Percentiles rank a stretch among this genome's conserved stretches.
Evolutionary conservation across 1,140 invertebrate species (phyloP).

Genomic region (Drosophila nigrodunni): DNA sequence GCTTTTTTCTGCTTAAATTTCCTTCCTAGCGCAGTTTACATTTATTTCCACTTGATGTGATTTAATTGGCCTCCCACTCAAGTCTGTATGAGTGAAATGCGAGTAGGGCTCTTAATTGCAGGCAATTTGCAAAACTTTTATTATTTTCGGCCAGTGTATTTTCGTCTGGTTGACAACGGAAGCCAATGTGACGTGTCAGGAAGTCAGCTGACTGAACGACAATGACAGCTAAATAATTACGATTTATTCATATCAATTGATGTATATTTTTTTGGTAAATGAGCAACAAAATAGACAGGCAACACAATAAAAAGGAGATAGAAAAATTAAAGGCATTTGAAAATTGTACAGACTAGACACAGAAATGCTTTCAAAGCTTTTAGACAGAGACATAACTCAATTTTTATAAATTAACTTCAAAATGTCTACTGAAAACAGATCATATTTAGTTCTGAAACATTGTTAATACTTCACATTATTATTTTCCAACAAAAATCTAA

Average conservation of each 20-base stretch:
- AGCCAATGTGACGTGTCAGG: conserved; percentile 9
- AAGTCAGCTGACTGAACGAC: conserved; percentile 20
- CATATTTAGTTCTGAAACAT: no score
- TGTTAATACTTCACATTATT: no score
- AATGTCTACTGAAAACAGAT: no score
- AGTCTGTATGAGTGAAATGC: conserved; percentile 19
- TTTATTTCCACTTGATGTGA: conserved; percentile 60
- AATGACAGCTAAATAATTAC: conserved; percentile 23
- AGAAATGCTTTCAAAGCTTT: not conserved
- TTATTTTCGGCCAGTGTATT: conserved; percentile 36
- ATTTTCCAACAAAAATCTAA: no score
- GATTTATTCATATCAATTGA: conserved; percentile 48
- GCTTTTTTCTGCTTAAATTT: conserved; percentile 6
- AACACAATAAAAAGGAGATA: not conserved
- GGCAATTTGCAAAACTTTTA: conserved; percentile 42
- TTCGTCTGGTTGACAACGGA: conserved; percentile 27
- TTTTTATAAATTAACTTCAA: no score
- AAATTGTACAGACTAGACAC: not conserved
- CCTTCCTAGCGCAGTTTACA: conserved; percentile 38
- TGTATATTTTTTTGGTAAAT: conserved; percentile 36
- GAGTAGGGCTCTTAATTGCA: conserved; percentile 56
- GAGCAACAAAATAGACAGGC: not conserved
- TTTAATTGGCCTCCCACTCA: conserved; percentile 59
- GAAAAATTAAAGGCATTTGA: not conserved
- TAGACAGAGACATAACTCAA: no score